These are phyloP conservation scores for Cynaeus angustus DNA, from an alignment of 2,888 invertebrate species.

Conservation along the genomic window DNA sequence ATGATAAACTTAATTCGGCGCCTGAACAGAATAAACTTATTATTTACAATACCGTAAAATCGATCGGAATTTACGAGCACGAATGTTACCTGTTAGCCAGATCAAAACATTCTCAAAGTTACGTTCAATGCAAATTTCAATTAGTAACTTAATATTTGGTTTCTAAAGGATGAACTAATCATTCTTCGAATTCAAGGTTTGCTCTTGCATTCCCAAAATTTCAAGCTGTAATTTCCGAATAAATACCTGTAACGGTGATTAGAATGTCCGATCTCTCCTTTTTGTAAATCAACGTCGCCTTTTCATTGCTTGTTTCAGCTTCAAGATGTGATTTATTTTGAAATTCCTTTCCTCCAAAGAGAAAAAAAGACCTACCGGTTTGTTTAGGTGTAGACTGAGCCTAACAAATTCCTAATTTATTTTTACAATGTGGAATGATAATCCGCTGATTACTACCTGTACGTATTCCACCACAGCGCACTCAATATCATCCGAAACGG, in stretches of 20 bases:
- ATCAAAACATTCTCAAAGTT: background rate
- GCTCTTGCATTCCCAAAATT: background rate
- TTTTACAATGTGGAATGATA: no score
- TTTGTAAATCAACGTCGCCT: conserved; percentile 2
- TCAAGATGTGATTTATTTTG: no score
- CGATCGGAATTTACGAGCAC: no score
- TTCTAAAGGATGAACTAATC: background rate
- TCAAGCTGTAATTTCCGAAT: background rate
- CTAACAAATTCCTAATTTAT: conserved; percentile 1
- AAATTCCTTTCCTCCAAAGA: conserved; percentile 13
- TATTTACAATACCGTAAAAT: no score
- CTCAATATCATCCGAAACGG: conserved; percentile 61
- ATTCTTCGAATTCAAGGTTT: background rate
- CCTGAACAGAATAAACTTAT: no score
- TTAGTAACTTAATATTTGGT: background rate
- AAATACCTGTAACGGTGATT: conserved; percentile 28
- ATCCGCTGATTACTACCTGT: conserved; percentile 53
- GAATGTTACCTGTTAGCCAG: no score
- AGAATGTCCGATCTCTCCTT: conserved; percentile 1
- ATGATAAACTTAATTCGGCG: no score
- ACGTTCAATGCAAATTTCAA: background rate
- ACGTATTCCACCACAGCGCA: conserved; percentile 57
- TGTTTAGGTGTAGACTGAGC: conserved; percentile 11
- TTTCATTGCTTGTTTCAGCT: background rate
- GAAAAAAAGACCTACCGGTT: conserved; percentile 19